phyloP scores from a whole-genome alignment of 2,113 vertebrate species.

The Limnothrissa miodon region DNA sequence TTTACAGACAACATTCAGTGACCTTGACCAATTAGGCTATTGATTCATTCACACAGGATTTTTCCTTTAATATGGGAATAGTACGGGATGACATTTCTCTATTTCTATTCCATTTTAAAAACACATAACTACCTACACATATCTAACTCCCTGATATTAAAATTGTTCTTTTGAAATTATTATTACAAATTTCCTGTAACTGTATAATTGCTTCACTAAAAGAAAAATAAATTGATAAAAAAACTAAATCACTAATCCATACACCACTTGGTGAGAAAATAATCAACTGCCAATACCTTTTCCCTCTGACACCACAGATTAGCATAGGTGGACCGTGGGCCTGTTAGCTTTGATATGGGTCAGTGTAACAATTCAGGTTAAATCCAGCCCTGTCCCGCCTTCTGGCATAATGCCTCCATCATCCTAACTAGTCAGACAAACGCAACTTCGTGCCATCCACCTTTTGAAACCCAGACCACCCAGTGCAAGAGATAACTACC shows the following conservation, averaged over 20 bases:
- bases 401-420: background rate
- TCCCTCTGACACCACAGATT: background rate
- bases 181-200: background rate
- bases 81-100: too few species aligned
- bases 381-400: background rate
- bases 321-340: background rate
- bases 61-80: too few species aligned
- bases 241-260: background rate
- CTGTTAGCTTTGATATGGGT: background rate
- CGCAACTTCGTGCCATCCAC: background rate
- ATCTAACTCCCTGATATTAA: too few species aligned
- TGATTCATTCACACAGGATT: too few species aligned
- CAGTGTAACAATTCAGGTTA: slow-evolving; percentile 10
- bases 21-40: too few species aligned
- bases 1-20: too few species aligned
- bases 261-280: background rate
- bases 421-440: background rate
- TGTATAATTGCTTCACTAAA: background rate
- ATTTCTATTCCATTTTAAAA: too few species aligned
- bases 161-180: too few species aligned
- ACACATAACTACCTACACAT: too few species aligned
- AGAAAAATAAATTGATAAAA: too few species aligned
- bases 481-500: background rate
- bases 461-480: background rate
- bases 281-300: background rate